Base-by-base conservation (phyloP, 2,797 vertebrate species). In the Myotis daubentonii region DNA sequence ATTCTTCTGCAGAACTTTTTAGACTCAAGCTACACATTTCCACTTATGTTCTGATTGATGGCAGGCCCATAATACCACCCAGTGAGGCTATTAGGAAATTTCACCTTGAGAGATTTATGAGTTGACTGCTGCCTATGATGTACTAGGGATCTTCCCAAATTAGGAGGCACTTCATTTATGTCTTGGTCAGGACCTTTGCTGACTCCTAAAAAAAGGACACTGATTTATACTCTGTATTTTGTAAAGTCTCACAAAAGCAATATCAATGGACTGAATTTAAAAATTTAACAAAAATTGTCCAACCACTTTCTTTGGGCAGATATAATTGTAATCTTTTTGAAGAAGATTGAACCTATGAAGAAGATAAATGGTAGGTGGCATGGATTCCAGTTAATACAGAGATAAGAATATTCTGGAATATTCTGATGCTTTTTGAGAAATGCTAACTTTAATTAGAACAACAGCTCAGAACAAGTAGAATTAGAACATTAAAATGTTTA, bases 401-500 rank as follows among this genome's bases (percentile, higher is more conserved):
- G 20, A 57, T 89, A 15, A 74, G 17, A 94, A 80, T 89, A 23
- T 36, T 88, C 23, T 41, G 65, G 12, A 68, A 74, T 71, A 41
- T 92, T 44, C 30, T 36, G 33, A 74, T 49, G 22, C 1, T 93
- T 89, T 83, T 22, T 55, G 23, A 72, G 25, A 88, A 89, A 72
- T 36, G 8, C 41, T 91, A 30, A 55, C 17, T 87, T 87, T 75
- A 60, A 44, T 66, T 81, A 33, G 44, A 87, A 72, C 8, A 47
- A 22, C 8, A 30, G 0, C 8, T 80, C 33, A 88, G 30, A 84
- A 44, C 22, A 84, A 80, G 87, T 30, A 87, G 19, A 70, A 57
- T 33, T 72, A 79, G n/a, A 93, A 88, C 28, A 84, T 36, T 71
- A 78, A 65, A 66, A 91, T 62, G 3, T 49, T 92, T 62, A 81